Conservation (phyloP, 1,140 invertebrate genomes). For the Drosophila lacertosa region DNA sequence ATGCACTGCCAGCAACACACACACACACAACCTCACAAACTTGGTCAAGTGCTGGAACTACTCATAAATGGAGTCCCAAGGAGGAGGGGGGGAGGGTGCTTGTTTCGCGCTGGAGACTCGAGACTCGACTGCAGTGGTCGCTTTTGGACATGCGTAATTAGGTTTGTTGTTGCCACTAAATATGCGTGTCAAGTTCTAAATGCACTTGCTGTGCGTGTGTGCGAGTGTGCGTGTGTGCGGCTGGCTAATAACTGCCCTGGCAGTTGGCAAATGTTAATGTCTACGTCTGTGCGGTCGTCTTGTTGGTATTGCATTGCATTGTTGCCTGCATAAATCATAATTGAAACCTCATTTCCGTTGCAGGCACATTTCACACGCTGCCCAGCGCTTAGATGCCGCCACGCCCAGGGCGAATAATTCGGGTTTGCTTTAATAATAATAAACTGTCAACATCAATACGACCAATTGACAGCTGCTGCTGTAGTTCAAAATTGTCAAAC, state of each 20-base stretch:
- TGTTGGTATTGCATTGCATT: slow-evolving; percentile 24
- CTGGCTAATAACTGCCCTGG: slow-evolving; percentile 40
- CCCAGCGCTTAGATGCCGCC: neutral
- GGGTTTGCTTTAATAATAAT: slow-evolving; percentile 79
- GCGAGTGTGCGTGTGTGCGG: slow-evolving; percentile 2
- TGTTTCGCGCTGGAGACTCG: neutral
- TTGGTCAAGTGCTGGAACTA: neutral
- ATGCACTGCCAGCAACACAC: slow-evolving; percentile 13
- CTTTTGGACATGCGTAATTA: slow-evolving; percentile 77
- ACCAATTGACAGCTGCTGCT: slow-evolving; percentile 34
- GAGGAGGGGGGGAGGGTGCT: too few species aligned
- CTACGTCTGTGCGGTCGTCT: slow-evolving; percentile 40
- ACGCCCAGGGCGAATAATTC: slow-evolving; percentile 48
- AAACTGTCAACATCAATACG: slow-evolving; percentile 71
- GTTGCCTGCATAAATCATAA: slow-evolving; percentile 70
- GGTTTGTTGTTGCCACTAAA: slow-evolving; percentile 78
- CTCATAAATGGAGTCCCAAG: slow-evolving; percentile 13
- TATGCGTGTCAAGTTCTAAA: slow-evolving; percentile 76
- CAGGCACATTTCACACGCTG: slow-evolving; percentile 68
- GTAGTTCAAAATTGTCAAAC: slow-evolving; percentile 1
- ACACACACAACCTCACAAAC: neutral
- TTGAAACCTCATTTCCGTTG: slow-evolving; percentile 79
- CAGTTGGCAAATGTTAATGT: slow-evolving; percentile 62
- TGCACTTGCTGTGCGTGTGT: slow-evolving; percentile 27
- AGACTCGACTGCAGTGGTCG: slow-evolving; percentile 49